Conservation (phyloP, 2,797 vertebrate genomes). For the Myotis planiceps region DNA sequence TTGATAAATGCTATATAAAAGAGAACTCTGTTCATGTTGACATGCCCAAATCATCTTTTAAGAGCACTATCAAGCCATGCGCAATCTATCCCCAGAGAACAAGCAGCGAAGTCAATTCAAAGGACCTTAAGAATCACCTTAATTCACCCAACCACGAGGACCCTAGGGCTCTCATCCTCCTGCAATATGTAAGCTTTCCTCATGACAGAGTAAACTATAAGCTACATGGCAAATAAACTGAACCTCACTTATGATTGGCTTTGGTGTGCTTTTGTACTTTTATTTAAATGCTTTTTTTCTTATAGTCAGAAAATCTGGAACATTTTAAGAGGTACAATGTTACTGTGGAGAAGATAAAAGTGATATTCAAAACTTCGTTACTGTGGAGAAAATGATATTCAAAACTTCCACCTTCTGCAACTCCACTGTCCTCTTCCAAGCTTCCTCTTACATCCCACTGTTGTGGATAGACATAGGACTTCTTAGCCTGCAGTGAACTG, state of each 20-base stretch:
- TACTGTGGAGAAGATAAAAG: slow-evolving; percentile 16
- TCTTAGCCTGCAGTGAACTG: neutral
- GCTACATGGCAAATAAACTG: neutral
- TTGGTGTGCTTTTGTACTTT: neutral
- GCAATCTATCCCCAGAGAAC: neutral
- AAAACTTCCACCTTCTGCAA: neutral
- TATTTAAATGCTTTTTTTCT: neutral
- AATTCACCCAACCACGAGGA: neutral
- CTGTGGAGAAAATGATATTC: neutral
- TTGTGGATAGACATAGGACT: neutral
- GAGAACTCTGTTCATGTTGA: neutral
- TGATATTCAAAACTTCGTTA: neutral
- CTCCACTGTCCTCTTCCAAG: neutral
- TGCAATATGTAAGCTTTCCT: neutral
- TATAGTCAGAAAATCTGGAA: neutral
- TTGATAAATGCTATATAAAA: neutral
- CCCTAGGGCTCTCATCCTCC: neutral
- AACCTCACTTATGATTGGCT: neutral
- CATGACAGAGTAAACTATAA: neutral
- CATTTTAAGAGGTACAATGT: neutral
- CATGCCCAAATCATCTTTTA: neutral
- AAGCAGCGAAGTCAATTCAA: neutral
- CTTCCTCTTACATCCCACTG: neutral
- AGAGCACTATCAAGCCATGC: neutral
- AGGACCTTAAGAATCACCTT: neutral